These are phyloP conservation scores for Aplidium turbinatum DNA, from an alignment of 23 tunicate species.

Conservation along the genomic window DNA sequence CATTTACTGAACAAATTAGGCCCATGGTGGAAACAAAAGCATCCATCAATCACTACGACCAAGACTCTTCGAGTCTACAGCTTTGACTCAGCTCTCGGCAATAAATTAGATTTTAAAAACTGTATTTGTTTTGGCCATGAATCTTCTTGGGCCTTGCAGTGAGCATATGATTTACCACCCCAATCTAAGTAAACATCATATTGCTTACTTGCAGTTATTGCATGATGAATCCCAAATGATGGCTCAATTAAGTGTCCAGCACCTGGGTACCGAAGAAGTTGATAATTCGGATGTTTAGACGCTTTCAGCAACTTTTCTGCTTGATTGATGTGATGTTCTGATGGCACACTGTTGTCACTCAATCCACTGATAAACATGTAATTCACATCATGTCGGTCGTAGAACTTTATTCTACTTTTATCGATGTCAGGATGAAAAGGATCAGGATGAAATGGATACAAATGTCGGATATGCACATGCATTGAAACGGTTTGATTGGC, in stretches of 20 bases:
- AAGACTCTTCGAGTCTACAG: too few relatives aligned
- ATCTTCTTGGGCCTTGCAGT: constrained; percentile 67
- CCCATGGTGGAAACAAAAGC: too few relatives aligned
- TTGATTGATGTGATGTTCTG: constrained; percentile 27
- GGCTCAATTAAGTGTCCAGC: constrained; percentile 74
- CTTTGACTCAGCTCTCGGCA: too few relatives aligned
- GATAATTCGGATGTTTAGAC: constrained; percentile 46
- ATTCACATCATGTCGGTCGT: constrained; percentile 30
- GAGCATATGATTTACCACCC: constrained; percentile 63
- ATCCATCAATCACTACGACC: too few relatives aligned
- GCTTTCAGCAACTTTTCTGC: constrained; percentile 27
- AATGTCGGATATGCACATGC: too few relatives aligned
- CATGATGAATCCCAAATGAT: constrained; percentile 17
- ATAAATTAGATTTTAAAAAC: constrained; percentile 42
- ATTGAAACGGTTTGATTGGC: too few relatives aligned
- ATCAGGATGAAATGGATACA: neutral
- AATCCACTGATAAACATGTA: constrained; percentile 46
- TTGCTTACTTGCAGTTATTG: neutral
- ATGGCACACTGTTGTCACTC: constrained; percentile 16
- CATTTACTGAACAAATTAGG: too few relatives aligned
- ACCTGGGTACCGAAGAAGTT: constrained; percentile 46
- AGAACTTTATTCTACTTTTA: constrained; percentile 11
- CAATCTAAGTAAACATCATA: constrained; percentile 4
- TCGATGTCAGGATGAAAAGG: constrained; percentile 12
- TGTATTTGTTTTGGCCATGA: constrained; percentile 59